Evolutionary conservation across 2,888 invertebrate genomes (phyloP).

Genomic region (Apamea anceps): DNA sequence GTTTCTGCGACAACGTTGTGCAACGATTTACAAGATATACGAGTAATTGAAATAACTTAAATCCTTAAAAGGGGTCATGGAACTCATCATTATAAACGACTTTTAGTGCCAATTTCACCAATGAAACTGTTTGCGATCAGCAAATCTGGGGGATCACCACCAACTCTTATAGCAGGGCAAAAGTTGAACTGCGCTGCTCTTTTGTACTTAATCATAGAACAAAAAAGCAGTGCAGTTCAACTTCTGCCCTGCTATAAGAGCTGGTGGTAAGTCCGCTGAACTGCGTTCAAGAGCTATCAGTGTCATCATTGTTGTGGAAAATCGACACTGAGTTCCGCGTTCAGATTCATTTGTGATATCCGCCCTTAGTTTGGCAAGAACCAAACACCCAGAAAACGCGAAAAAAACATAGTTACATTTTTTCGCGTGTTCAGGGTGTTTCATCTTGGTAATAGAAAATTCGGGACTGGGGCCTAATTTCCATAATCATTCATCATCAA

Average conservation of each 20-base stretch:
- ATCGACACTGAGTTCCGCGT: neutral
- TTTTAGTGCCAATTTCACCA: neutral
- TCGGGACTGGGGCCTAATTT: neutral
- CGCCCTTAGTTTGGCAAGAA: neutral
- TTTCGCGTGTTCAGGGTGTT: neutral
- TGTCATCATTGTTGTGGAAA: neutral
- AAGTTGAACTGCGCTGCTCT: too few relatives aligned
- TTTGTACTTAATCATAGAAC: too few relatives aligned
- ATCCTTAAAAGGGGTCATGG: neutral
- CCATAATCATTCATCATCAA: neutral
- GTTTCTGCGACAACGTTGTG: neutral
- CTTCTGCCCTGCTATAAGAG: too few relatives aligned
- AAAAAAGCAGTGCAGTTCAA: too few relatives aligned
- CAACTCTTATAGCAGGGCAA: too few relatives aligned
- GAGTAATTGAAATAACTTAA: neutral
- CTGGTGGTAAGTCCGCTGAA: too few relatives aligned
- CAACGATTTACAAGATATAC: neutral
- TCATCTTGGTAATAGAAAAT: neutral
- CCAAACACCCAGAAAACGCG: too few relatives aligned
- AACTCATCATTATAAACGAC: neutral
- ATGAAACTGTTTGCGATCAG: neutral
- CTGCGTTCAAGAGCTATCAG: neutral
- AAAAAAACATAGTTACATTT: too few relatives aligned
- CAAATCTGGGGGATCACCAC: neutral
- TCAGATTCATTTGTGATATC: neutral